Conservation (phyloP, 2,888 invertebrate genomes). For the Callyntrura guangdongensis region DNA sequence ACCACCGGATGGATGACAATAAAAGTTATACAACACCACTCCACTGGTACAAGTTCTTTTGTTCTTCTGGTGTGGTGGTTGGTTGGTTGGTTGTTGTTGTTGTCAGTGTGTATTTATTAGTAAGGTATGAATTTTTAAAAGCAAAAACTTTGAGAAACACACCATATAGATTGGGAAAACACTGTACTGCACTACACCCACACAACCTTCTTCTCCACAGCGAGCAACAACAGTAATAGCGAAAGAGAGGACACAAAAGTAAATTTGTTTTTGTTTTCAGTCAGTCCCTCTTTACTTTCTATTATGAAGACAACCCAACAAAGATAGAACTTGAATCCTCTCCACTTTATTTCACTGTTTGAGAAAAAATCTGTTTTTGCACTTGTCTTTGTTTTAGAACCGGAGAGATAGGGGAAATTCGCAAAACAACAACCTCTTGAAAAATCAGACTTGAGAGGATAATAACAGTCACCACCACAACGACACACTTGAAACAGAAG, state of each 20-base stretch:
- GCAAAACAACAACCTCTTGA: too few relatives aligned
- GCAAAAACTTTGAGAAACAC: constrained; percentile 38
- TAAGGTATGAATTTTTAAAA: constrained; percentile 59
- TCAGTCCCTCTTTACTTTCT: not conserved
- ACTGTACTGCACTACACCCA: not conserved
- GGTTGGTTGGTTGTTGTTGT: not conserved
- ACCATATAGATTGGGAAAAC: not conserved
- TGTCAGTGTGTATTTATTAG: not conserved
- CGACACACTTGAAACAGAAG: too few relatives aligned
- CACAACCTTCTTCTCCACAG: not conserved
- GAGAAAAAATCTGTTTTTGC: too few relatives aligned
- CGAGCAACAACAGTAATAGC: not conserved
- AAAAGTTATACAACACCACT: constrained; percentile 13
- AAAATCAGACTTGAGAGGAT: too few relatives aligned
- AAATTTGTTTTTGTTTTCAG: too few relatives aligned
- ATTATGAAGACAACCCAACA: not conserved
- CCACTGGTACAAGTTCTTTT: not conserved
- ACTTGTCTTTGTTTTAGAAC: too few relatives aligned
- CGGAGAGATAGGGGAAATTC: too few relatives aligned
- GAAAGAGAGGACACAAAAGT: not conserved
- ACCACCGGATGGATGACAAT: constrained; percentile 35
- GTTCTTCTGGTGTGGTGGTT: not conserved
- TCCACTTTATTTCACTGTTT: not conserved
- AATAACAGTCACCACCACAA: too few relatives aligned
- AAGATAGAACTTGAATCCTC: not conserved